These are phyloP conservation scores for Troglohyphantes excavatus DNA, from an alignment of 2,888 invertebrate species.

Conservation along the genomic window DNA sequence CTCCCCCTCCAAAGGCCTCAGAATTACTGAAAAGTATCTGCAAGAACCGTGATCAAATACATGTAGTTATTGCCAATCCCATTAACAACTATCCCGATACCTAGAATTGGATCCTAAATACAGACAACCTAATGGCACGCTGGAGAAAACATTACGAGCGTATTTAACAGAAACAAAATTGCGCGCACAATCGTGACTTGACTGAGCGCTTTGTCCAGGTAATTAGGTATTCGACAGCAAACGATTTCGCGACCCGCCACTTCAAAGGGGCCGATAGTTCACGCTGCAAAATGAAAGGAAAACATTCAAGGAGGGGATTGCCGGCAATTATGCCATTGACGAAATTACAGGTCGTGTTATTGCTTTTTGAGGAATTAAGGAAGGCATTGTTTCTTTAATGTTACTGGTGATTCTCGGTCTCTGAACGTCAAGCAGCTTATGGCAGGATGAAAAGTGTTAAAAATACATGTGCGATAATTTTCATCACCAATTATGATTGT, in stretches of 20 bases:
- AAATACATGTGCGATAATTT: not conserved
- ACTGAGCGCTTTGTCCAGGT: not conserved
- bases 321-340: not conserved
- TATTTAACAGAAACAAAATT: conserved; percentile 30
- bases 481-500: not conserved
- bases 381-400: not conserved
- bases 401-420: not conserved
- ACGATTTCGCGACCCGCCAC: not conserved
- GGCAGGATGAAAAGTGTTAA: not conserved
- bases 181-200: conserved; percentile 15
- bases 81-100: not conserved
- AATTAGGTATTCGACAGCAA: conserved; percentile 9
- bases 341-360: not conserved
- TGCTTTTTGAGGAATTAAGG: not conserved
- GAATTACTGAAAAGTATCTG: not conserved
- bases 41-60: not conserved
- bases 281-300: not conserved
- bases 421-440: not conserved
- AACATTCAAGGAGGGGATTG: not conserved
- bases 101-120: conserved; percentile 1
- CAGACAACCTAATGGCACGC: not conserved
- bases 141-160: conserved; percentile 2
- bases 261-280: conserved; percentile 2
- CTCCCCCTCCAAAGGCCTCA: not conserved
- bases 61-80: not conserved